phyloP scores from a whole-genome alignment of 2,888 invertebrate genomes.

The Auanema freiburgensis region DNA sequence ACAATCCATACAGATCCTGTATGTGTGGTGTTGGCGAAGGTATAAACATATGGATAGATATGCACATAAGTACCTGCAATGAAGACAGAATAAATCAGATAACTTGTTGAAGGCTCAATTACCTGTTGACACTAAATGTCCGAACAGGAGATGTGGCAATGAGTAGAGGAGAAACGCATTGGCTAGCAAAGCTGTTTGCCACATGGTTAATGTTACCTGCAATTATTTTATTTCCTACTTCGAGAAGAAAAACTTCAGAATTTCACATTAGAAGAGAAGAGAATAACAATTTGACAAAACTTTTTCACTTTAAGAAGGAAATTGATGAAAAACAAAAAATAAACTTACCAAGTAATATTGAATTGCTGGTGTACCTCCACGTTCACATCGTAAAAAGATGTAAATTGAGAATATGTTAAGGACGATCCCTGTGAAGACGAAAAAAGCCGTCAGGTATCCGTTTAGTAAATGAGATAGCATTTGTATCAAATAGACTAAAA shows the following conservation, averaged over 20 bases:
- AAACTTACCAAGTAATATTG: conserved; percentile 60
- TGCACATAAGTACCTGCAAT: conserved; percentile 47
- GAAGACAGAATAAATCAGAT: neutral
- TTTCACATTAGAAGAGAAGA: conserved; percentile 7
- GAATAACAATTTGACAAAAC: neutral
- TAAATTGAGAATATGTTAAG: conserved; percentile 59
- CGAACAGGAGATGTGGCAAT: conserved; percentile 54
- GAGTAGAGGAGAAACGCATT: conserved; percentile 62
- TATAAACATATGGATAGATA: conserved; percentile 60
- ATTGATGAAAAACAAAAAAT: neutral
- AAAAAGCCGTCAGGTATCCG: conserved; percentile 59
- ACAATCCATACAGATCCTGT: conserved; percentile 63
- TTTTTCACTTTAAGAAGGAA: neutral
- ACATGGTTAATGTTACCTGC: conserved; percentile 59
- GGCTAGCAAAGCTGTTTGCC: conserved; percentile 61
- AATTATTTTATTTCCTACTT: conserved; percentile 9
- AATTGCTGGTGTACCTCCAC: conserved; percentile 57
- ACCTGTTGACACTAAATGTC: conserved; percentile 40
- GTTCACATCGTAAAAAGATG: conserved; percentile 56
- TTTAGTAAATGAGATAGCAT: conserved; percentile 60
- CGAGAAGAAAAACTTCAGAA: conserved; percentile 2
- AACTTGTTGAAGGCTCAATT: conserved; percentile 1
- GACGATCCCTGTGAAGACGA: conserved; percentile 55
- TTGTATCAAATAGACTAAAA: conserved; percentile 25
- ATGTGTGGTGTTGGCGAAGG: conserved; percentile 60